Base-by-base conservation (phyloP, 2,113 vertebrate genomes). In the Pterocles orientalis region DNA sequence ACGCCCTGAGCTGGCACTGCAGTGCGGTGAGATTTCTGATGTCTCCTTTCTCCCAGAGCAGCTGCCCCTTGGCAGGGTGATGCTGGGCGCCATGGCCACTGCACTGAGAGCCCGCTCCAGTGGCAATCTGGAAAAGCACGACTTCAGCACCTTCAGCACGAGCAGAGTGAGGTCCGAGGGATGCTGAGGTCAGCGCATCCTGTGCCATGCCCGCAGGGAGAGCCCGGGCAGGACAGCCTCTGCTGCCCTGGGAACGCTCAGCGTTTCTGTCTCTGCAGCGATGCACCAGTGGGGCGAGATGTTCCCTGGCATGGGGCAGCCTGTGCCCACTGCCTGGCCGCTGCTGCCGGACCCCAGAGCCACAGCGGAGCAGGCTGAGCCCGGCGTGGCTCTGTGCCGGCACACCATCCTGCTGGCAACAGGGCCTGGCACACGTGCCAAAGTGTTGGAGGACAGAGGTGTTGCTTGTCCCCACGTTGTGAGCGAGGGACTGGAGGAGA, bases 281-380 rank as follows among this genome's bases (percentile, higher is more conserved):
- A 2, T 1, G 54, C 15, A 3, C 12, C 39, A 7, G 57, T 0
- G 0, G 53, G 17, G 31, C 4, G 11, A 39, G 69, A 10, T 18
- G 79, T 23, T 88, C 21, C 23, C 33, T 0, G 1, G n/a, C 0
- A 6, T 64, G 7, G 48, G 43, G 33, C 53, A 41, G 1, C 72
- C 39, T 7, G 0, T 68, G 71, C 66, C 81, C 71, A 13, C 3
- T 12, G 1, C 25, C 54, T 4, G 1, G 68, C 45, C 19, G 7
- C 53, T 54, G 29, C 20, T 41, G 41, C 41, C 13, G 41, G 41
- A 5, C 13, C 41, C 12, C 12, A 14, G 41, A 41, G 41, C 41
- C 12, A 58, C 57, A 60, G 65, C 3, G 4, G 12, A 31, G n/a
- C 57, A 11, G n/a, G 53, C 48, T 12, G 53, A 41, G 50, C 43